Conservation (phyloP, 2,797 vertebrate species). For the Leucoraja ocellata region DNA sequence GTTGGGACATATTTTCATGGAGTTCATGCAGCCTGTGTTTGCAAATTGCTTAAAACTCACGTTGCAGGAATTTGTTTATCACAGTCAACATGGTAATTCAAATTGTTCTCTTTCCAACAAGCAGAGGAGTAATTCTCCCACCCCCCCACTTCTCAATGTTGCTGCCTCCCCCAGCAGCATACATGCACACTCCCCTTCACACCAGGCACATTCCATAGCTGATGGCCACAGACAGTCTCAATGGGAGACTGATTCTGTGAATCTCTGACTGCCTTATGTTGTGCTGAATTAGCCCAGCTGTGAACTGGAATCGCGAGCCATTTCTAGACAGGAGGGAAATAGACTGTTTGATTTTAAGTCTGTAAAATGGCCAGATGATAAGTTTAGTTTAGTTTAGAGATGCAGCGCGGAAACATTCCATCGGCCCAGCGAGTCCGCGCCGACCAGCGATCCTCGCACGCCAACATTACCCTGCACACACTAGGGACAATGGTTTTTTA, state of each 20-base stretch:
- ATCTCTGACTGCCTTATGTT: too few species aligned
- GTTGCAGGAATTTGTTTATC: neutral
- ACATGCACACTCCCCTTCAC: neutral
- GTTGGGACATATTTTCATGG: neutral
- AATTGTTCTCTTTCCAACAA: neutral
- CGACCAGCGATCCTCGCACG: too few species aligned
- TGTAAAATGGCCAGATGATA: neutral
- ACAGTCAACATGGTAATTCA: neutral
- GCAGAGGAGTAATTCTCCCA: neutral
- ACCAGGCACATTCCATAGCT: neutral
- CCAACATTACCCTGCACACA: too few species aligned
- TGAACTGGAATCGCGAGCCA: neutral
- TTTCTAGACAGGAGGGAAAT: neutral
- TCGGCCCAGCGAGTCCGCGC: too few species aligned
- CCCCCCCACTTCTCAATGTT: neutral
- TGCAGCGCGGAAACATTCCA: too few species aligned
- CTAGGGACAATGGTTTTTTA: too few species aligned
- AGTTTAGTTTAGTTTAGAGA: too few species aligned
- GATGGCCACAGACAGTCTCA: neutral
- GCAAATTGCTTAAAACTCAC: neutral
- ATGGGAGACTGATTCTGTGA: neutral
- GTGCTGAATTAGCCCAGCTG: too few species aligned
- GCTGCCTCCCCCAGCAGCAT: neutral
- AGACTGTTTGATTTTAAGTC: neutral
- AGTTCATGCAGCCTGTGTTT: neutral